Base-by-base conservation (phyloP, 2,888 invertebrate species). In the Nysson spinosus region DNA sequence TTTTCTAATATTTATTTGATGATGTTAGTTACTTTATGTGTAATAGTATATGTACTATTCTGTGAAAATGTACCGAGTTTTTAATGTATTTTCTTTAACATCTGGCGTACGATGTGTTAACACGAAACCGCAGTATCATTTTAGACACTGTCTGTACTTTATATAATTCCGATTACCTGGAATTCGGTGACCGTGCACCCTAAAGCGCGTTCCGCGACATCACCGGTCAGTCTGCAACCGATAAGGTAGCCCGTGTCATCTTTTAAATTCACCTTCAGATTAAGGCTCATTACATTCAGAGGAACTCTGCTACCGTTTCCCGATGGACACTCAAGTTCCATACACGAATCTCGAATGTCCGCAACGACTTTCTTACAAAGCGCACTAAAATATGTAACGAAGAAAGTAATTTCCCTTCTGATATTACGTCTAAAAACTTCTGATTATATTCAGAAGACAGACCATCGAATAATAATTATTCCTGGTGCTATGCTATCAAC, bases 401-500 rank as follows among this genome's bases (percentile, higher is more conserved):
- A n/a, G n/a, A n/a, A n/a, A n/a, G n/a, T n/a, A n/a, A n/a, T n/a
- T n/a, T n/a, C n/a, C n/a, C n/a, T n/a, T n/a, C n/a, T n/a, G n/a
- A n/a, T n/a, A n/a, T n/a, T n/a, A n/a, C n/a, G n/a, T n/a, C n/a
- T n/a, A n/a, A n/a, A n/a, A n/a, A n/a, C n/a, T n/a, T n/a, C 0
- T 37, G 19, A 40, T 1, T n/a, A 16, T 7, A 24, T 3, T 39
- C 34, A 43, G 11, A 47, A 44, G n/a, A 35, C n/a, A 3, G 54
- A 84, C 85, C 85, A 85, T 79, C 75, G 78, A 0, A 70, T 79
- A 16, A 75, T 46, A 26, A 83, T 22, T n/a, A 81, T 57, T 11
- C 24, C 57, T 22, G 55, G 19, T 7, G 50, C 54, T 1, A 56
- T 67, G 0, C 92, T 91, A 68, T 94, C 94, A 46, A 95, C 87